These are phyloP conservation scores for Noctua janthina DNA, from an alignment of 2,888 invertebrate genomes.

Conservation along the genomic window DNA sequence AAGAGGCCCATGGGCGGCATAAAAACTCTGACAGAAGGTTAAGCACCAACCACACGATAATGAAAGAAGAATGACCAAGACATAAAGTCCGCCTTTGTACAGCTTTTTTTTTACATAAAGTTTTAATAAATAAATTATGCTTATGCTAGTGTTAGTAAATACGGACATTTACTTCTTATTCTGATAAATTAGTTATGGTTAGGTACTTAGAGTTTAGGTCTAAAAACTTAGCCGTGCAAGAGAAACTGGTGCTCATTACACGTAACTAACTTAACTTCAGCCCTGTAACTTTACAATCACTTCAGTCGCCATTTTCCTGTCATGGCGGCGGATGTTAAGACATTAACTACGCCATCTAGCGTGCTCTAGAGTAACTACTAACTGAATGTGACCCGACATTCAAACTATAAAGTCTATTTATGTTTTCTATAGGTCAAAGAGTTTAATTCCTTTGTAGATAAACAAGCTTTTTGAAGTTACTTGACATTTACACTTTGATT, in stretches of 20 bases:
- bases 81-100: too few species aligned
- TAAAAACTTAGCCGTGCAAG: background rate
- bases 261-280: background rate
- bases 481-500: constrained; percentile 41
- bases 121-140: too few species aligned
- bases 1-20: too few species aligned
- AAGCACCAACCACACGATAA: too few species aligned
- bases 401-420: background rate
- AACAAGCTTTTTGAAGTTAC: background rate
- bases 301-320: constrained; percentile 70
- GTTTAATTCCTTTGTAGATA: background rate
- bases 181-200: background rate
- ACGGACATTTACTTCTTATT: background rate
- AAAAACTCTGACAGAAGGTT: too few species aligned
- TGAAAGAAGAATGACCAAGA: too few species aligned
- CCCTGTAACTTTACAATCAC: constrained; percentile 35
- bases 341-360: constrained; percentile 73
- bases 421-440: background rate
- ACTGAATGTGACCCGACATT: constrained; percentile 31
- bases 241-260: background rate
- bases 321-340: constrained; percentile 76
- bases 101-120: too few species aligned
- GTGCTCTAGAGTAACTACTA: constrained; percentile 51
- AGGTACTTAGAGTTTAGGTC: background rate
- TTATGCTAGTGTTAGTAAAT: background rate